Base-by-base conservation (phyloP, 2,797 vertebrate species). In the Spondyliosoma cantharus region DNA sequence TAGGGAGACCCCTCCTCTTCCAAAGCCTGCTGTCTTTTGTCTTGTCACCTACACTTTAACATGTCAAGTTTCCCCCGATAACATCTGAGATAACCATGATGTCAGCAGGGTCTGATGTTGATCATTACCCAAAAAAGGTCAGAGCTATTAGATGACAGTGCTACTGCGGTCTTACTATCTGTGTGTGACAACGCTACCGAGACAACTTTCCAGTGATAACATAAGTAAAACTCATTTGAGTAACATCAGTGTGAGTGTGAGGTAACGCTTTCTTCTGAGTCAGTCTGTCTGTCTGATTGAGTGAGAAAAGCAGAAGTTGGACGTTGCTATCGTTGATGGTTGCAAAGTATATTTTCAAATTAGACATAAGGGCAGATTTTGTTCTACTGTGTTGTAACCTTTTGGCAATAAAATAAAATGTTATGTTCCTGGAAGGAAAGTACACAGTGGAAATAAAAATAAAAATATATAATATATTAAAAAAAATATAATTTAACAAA, bases 91-190 rank as follows among this genome's bases (percentile, higher is more conserved):
- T 52, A 76, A 81, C 57, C 24, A 3, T 8, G 6, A 24, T n/a
- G 43, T 72, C 74, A 64, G 43, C 29, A 19, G 32, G 68, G 50
- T 64, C 74, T 20, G 43, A 75, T 78, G 54, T 49, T 62, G 25
- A 60, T 15, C 56, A 71, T 76, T 52, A 59, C 14, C 37, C 17
- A 29, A 74, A 74, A 52, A 74, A 81, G 64, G 50, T 75, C 54
- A 69, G 25, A 60, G 13, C 27, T 22, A 65, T 57, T 27, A 20
- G 48, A 70, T 9, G 4, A 53, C 68, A 64, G 24, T 5, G 60
- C 37, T 9, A 46, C 22, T 65, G 53, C 29, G 9, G 7, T 19
- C 0, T 45, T 17, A 7, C 52, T 27, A 3, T 56, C 14, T 65
- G 48, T 58, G 14, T 43, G n/a, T 24, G 54, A 53, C 37, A 5